phyloP scores from a whole-genome alignment of 2,797 vertebrate species.

The Masticophis lateralis region DNA sequence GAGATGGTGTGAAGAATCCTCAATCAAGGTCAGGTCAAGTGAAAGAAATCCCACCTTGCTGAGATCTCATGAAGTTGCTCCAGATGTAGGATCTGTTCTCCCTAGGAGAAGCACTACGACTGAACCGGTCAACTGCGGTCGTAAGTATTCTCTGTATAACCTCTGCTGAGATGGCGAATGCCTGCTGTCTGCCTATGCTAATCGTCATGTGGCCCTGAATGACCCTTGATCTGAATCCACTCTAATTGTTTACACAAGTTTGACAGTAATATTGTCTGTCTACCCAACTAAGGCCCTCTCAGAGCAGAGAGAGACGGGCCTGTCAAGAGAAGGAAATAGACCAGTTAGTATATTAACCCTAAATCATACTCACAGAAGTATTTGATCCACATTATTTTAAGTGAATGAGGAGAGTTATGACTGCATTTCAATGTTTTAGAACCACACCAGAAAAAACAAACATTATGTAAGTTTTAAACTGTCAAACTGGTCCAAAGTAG shows the following conservation, averaged over 20 bases:
- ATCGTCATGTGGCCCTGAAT: background rate
- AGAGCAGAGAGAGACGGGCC: background rate
- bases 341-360: background rate
- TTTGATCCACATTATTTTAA: background rate
- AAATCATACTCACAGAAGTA: background rate
- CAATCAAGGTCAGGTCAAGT: background rate
- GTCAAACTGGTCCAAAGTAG: background rate
- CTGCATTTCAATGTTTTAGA: background rate
- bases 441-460: background rate
- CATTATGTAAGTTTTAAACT: background rate
- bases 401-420: background rate
- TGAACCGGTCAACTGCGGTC: background rate
- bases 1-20: background rate
- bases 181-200: background rate
- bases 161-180: background rate
- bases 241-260: background rate
- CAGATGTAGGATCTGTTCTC: no score
- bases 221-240: background rate
- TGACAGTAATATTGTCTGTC: background rate
- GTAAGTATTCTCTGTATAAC: background rate
- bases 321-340: background rate
- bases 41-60: background rate
- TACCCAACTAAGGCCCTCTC: background rate
- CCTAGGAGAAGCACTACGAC: background rate
- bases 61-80: background rate